Percentiles rank a stretch among this genome's conserved stretches.
phyloP scores from a whole-genome alignment of 2,888 invertebrate genomes.

The Amphipyra berbera region DNA sequence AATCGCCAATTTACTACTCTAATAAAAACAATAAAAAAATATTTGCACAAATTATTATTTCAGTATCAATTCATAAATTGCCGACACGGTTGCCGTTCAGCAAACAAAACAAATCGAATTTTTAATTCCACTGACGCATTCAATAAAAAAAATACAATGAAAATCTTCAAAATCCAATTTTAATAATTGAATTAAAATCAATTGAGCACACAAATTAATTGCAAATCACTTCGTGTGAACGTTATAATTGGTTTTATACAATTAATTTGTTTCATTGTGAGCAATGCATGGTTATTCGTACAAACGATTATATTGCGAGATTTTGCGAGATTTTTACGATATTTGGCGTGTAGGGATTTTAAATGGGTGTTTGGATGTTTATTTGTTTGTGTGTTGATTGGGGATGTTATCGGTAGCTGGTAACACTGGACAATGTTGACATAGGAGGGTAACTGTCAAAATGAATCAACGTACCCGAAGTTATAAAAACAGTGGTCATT shows the following conservation, averaged over 20 bases:
- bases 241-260: slow-evolving; percentile 57
- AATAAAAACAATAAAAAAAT: not conserved
- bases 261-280: slow-evolving; percentile 40
- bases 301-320: slow-evolving; percentile 15
- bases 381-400: not conserved
- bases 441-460: too few species aligned
- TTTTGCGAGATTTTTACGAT: slow-evolving; percentile 13
- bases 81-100: not conserved
- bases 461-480: too few species aligned
- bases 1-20: not conserved
- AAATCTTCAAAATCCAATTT: slow-evolving; percentile 41
- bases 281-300: slow-evolving; percentile 12
- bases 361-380: slow-evolving; percentile 9
- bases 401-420: too few species aligned
- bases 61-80: slow-evolving; percentile 25
- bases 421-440: too few species aligned
- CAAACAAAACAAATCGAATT: slow-evolving; percentile 37
- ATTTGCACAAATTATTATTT: slow-evolving; percentile 23
- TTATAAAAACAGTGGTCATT: too few species aligned
- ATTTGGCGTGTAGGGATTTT: not conserved
- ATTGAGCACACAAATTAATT: slow-evolving; percentile 51
- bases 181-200: slow-evolving; percentile 54
- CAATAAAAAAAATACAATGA: slow-evolving; percentile 4
- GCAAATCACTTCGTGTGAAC: slow-evolving; percentile 50
- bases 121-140: slow-evolving; percentile 13